These are phyloP conservation scores for Lineus longissimus DNA, from an alignment of 1,140 invertebrate species.

Conservation along the genomic window DNA sequence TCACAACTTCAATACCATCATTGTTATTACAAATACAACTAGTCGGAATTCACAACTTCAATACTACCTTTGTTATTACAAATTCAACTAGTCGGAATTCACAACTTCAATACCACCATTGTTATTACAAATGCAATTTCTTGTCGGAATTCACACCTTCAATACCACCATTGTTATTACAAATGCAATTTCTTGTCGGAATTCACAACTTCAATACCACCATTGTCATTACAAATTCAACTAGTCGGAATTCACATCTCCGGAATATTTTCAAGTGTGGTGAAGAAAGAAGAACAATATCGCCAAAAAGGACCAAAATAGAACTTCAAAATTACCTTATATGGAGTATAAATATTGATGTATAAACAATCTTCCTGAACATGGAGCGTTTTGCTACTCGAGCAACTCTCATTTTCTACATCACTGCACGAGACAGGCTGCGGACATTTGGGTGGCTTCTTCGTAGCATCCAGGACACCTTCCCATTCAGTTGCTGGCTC, in stretches of 20 bases:
- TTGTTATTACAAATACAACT: no score
- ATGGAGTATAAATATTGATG: constrained; percentile 76
- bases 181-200: not conserved
- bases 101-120: no score
- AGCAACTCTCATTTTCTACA: constrained; percentile 81
- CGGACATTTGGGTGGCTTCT: constrained; percentile 80
- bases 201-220: not conserved
- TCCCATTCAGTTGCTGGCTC: constrained; percentile 62
- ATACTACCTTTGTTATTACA: no score
- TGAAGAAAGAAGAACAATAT: not conserved
- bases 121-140: no score
- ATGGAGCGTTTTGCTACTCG: constrained; percentile 96
- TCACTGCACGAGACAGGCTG: constrained; percentile 87
- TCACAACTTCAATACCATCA: no score
- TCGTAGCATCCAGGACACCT: constrained; percentile 66
- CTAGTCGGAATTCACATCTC: not conserved
- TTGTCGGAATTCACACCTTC: no score
- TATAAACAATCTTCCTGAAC: constrained; percentile 90
- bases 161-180: not conserved
- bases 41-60: no score
- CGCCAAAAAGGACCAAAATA: no score
- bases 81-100: no score
- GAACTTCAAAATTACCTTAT: no score
- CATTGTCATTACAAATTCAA: not conserved
- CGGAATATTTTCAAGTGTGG: not conserved